Evolutionary conservation across 2,113 vertebrate genomes (phyloP), one percentile per base, ranked within the genome.

Genomic region (Pseudorhombus dupliciocellatus): DNA sequence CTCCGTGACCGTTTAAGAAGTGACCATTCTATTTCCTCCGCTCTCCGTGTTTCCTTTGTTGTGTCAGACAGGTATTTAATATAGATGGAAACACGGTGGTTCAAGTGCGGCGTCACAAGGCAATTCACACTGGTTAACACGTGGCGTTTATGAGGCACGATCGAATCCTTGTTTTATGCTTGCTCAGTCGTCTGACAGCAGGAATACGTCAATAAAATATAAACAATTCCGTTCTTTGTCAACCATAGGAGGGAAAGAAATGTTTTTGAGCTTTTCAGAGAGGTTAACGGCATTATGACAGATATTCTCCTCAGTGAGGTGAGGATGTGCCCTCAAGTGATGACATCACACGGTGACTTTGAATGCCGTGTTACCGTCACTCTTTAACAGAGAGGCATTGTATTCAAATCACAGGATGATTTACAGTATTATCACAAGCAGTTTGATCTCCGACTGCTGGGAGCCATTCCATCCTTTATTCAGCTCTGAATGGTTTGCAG

Each of bases 401-500:
- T 75, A 26, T 52, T 63, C 1, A 53, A 59, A 59, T 48, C 62
- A 73, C 61, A 54, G 59, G 56, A 10, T 42, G 11, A 26, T 65
- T 70, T 70, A n/a, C 55, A 57, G 28, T 31, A 50, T 78, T 75
- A 57, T 73, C 18, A 44, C 18, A 68, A 61, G 21, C 54, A 73
- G 50, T 87, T 81, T 64, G 70, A 61, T 70, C 21, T 5, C 46
- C 42, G 25, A 37, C 48, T 50, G 60, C 24, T 52, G 63, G 22
- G n/a, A 64, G 69, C 53, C 9, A 30, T 61, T 31, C 54, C 14
- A 57, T 24, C 46, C 22, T 77, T 48, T 69, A 61, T 66, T 57
- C 34, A 34, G 31, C 48, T 48, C 20, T 58, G 0, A 59, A 53
- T 31, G 42, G 31, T 53, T 54, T 84, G 42, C 18, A 58, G 26